phyloP scores from a whole-genome alignment of 2,888 invertebrate genomes.

The Linnaemya tessellans region DNA sequence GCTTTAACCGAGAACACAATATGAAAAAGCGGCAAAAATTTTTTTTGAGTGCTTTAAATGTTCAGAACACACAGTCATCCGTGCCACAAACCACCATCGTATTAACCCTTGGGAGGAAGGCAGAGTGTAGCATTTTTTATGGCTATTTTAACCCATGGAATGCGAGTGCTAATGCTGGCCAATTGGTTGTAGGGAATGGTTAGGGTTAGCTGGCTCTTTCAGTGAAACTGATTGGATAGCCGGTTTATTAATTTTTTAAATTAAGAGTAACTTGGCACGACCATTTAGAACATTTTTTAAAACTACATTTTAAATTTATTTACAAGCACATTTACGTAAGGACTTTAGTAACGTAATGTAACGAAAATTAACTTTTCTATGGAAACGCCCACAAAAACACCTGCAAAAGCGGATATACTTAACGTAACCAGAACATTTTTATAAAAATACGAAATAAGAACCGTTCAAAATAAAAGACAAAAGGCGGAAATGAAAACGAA shows the following conservation, averaged over 20 bases:
- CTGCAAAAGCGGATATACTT: neutral
- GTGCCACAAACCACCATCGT: neutral
- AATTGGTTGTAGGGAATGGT: neutral
- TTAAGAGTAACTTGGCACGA: no score
- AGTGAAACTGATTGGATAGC: neutral
- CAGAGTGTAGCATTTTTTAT: constrained; percentile 28
- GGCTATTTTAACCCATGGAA: constrained; percentile 48
- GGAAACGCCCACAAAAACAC: neutral
- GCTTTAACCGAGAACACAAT: constrained; percentile 78
- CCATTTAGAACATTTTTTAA: no score
- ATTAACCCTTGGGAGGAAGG: neutral
- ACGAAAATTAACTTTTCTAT: no score
- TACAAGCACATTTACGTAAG: no score
- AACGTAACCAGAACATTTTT: neutral
- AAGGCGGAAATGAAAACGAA: no score
- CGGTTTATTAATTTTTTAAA: neutral
- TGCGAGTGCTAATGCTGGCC: neutral
- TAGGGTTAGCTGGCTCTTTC: neutral
- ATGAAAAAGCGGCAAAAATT: constrained; percentile 69
- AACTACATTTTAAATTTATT: no score
- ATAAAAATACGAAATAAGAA: neutral
- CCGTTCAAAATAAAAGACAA: no score
- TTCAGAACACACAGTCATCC: constrained; percentile 20
- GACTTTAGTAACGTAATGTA: no score
- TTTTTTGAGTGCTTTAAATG: constrained; percentile 53